phyloP scores from a whole-genome alignment of 2,888 invertebrate species.

The Pinctada fucata region DNA sequence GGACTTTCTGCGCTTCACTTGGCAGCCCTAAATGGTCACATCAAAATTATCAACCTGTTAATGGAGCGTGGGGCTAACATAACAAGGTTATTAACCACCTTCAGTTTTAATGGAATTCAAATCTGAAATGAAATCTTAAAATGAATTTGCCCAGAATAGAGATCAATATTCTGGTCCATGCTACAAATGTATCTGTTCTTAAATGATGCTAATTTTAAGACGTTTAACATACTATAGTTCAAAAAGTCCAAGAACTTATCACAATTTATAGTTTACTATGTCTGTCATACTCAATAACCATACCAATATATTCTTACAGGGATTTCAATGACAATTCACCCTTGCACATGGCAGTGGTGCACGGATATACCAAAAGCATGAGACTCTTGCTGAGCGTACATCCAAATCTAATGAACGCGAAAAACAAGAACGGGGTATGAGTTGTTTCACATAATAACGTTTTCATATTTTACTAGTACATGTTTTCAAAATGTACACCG shows the following conservation, averaged over 20 bases:
- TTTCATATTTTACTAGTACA: neutral
- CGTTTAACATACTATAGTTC: too few species aligned
- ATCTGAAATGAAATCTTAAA: too few species aligned
- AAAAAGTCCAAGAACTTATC: too few species aligned
- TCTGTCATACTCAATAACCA: neutral
- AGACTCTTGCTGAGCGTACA: slow-evolving; percentile 89
- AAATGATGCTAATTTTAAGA: too few species aligned
- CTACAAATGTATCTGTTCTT: too few species aligned
- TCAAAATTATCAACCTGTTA: slow-evolving; percentile 88
- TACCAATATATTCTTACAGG: slow-evolving; percentile 73
- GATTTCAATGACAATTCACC: slow-evolving; percentile 88
- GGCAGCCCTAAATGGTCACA: slow-evolving; percentile 89
- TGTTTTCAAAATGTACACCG: neutral
- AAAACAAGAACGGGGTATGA: slow-evolving; percentile 90
- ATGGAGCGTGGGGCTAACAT: slow-evolving; percentile 86
- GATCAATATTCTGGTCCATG: too few species aligned
- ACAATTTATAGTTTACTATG: too few species aligned
- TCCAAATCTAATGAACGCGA: slow-evolving; percentile 89
- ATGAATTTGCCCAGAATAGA: too few species aligned
- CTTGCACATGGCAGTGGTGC: slow-evolving; percentile 87
- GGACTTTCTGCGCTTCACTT: slow-evolving; percentile 92
- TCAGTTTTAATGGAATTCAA: too few species aligned
- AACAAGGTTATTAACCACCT: slow-evolving; percentile 50
- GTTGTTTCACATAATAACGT: neutral
- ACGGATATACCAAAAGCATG: slow-evolving; percentile 90